Evolutionary conservation across 2,113 vertebrate genomes (phyloP), one percentile per base, ranked within the genome.

Genomic region (Ellobius talpinus): DNA sequence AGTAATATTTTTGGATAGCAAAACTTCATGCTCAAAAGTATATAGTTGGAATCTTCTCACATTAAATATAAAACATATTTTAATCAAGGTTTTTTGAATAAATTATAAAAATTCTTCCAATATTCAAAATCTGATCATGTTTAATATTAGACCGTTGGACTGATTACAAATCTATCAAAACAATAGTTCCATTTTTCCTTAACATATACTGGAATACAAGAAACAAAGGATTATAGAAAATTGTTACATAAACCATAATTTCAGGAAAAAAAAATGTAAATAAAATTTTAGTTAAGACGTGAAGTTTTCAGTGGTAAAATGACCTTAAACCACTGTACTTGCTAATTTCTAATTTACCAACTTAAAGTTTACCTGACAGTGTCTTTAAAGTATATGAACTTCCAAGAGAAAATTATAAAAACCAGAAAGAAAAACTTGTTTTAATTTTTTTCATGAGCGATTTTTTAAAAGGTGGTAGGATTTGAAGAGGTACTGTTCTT

Each of bases 401-500:
- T 93, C 13, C 84, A 91, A 94, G 1, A 87, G 63, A 89, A 33
- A 39, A 81, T 50, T 78, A 10, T 77, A 42, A 86, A 26, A 87
- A 84, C 0, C 5, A 4, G 45, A 74, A 93, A 97, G n/a, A n/a
- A 23, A 0, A 45, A 31, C 61, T 77, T 96, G 42, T 78, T 77
- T 88, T 3, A 96, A 84, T 93, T 4, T 55, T 79, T 79, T 96
- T 12, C 45, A 58, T 90, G 26, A 79, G 52, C 76, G 72, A 45
- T 11, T n/a, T 29, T 61, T n/a, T 72, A 24, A 92, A 90, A 79
- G 78, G 6, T 10, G 23, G 16, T 97, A 98, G 97, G 3, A 66
- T 97, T 97, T 97, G 81, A 95, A 97, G 86, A 72, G 29, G 8
- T 47, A 90, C 47, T 58, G 90, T 92, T 23, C 39, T 97, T 13